Base-by-base conservation (phyloP, 2,113 vertebrate species). In the Pyrgilauda ruficollis region DNA sequence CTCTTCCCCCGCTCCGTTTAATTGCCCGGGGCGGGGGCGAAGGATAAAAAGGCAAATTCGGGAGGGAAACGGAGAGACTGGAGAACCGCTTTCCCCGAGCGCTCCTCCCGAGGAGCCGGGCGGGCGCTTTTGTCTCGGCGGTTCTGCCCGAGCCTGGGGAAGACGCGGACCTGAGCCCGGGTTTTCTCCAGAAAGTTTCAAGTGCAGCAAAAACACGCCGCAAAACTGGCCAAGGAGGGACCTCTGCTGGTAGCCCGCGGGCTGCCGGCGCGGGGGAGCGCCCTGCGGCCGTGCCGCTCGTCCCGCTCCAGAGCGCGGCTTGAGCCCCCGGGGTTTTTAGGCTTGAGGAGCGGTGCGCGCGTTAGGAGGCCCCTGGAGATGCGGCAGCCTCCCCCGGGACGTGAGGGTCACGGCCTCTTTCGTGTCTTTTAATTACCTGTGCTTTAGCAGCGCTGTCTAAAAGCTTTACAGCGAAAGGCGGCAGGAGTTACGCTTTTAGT, bases 401-500 rank as follows among this genome's bases (percentile, higher is more conserved):
- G 26, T 2, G n/a, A 14, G 67, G 73, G 61, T 56, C 80, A 4
- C 49, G 11, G 59, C 30, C 13, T 12, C 27, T 15, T 18, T 23
- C 19, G 0, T 35, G 31, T 11, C 21, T 18, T 22, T 30, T 28
- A n/a, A 16, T 91, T 80, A 84, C 74, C 66, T 28, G 70, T 4
- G 70, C 44, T 10, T 10, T 5, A 4, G 16, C 13, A 7, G 72
- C 59, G 3, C 1, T 7, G 26, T 3, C 46, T 8, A 18, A 15
- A 10, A 22, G 84, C 72, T 35, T 28, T 22, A 2, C 22, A 5
- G 59, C 1, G 28, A 22, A 26, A 22, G 47, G 61, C 5, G 9
- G 27, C 47, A 0, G 3, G 21, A 63, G 39, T 56, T 52, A 2
- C 2, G 0, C 31, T 67, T 58, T 63, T 30, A 13, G 31, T 63